Percentiles rank a stretch among this genome's conserved stretches.
These are phyloP conservation scores for Tribolium castaneum DNA, from an alignment of 1,140 invertebrate species.

Conservation along the genomic window DNA sequence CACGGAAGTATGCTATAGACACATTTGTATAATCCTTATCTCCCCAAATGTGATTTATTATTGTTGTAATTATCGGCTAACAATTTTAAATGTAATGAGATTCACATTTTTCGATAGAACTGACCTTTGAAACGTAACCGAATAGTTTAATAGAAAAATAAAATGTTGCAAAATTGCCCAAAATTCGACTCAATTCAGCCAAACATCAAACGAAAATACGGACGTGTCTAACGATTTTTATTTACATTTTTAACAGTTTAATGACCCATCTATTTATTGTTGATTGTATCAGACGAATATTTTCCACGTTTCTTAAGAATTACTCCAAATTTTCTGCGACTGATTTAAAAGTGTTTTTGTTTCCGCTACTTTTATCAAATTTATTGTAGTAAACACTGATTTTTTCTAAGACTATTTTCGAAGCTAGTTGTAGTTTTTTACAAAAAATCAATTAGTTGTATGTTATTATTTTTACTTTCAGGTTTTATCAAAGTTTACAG, in stretches of 20 bases:
- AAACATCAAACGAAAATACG: background rate
- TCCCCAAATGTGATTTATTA: background rate
- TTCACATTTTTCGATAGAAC: background rate
- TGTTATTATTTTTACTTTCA: background rate
- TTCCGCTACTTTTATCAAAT: too few species aligned
- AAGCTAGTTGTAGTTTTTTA: too few species aligned
- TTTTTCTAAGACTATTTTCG: too few species aligned
- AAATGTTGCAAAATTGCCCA: background rate
- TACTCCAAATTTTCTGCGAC: too few species aligned
- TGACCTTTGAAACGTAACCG: background rate
- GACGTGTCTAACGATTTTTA: background rate
- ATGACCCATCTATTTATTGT: background rate
- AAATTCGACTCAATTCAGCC: background rate
- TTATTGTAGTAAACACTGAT: too few species aligned
- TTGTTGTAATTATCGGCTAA: background rate
- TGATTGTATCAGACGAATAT: background rate
- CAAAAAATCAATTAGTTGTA: too few species aligned
- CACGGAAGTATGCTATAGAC: constrained; percentile 7
- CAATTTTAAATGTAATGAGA: background rate
- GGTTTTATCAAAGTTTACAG: background rate
- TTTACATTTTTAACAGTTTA: background rate
- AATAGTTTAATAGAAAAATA: background rate
- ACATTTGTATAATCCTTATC: constrained; percentile 8
- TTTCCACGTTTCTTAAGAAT: too few species aligned
- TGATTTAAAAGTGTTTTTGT: too few species aligned